A percentile compares a stretch with the other conserved stretches of the same genome.
Conservation (phyloP, 2,113 vertebrate genomes). For the Lanius ludovicianus region DNA sequence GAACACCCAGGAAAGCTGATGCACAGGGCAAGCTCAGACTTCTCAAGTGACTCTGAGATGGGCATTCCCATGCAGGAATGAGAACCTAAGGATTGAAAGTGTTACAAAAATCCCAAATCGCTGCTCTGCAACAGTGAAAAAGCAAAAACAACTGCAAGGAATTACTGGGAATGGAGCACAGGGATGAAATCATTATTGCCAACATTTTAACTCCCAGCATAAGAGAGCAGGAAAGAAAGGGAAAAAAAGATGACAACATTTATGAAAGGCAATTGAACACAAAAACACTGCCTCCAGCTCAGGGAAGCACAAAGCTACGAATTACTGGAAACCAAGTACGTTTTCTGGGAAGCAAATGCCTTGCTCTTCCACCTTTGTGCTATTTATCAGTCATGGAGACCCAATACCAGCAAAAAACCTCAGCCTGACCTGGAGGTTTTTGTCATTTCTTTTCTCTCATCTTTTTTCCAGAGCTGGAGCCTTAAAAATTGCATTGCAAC, state of each 20-base stretch:
- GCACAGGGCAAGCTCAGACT: neutral
- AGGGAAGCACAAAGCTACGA: neutral
- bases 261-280: neutral
- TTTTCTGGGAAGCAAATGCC: neutral
- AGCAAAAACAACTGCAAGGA: neutral
- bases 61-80: neutral
- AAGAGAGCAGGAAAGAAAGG: neutral
- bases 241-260: neutral
- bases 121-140: neutral
- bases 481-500: neutral
- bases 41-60: neutral
- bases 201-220: neutral
- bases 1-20: neutral
- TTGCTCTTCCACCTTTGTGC: neutral
- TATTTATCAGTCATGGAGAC: neutral
- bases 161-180: neutral
- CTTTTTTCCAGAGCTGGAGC: neutral
- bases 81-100: neutral
- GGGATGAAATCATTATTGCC: neutral
- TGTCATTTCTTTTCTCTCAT: neutral
- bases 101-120: neutral
- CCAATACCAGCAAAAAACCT: neutral
- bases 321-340: neutral
- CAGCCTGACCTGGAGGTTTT: fast-evolving
- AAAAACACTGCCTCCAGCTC: neutral